A percentile compares a stretch with the other conserved stretches of the same genome.
These are phyloP conservation scores for Trididemnum nubilum DNA, from an alignment of 23 tunicate genomes.

Conservation along the genomic window DNA sequence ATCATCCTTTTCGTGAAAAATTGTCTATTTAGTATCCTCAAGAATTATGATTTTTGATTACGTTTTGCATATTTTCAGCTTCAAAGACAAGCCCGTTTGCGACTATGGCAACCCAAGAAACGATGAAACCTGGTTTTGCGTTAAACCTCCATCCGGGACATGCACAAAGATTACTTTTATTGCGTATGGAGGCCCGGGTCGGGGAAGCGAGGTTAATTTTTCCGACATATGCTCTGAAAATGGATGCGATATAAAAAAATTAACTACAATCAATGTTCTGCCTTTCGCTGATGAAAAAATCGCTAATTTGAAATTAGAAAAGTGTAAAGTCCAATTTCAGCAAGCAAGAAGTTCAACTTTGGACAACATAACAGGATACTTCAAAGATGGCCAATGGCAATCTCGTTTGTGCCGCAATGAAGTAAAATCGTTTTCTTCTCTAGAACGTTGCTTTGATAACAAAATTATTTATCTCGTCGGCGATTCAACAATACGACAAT, in stretches of 20 bases:
- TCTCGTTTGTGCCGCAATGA: neutral
- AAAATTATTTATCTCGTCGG: slow-evolving; percentile 62
- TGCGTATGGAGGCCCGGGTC: neutral
- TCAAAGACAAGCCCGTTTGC: neutral
- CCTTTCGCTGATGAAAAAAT: neutral
- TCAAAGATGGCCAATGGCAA: slow-evolving; percentile 8
- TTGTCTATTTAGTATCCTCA: too few relatives aligned
- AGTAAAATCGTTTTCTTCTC: neutral
- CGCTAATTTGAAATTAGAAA: neutral
- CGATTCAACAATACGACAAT: slow-evolving; percentile 68
- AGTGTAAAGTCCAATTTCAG: neutral
- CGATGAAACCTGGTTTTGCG: slow-evolving; percentile 51
- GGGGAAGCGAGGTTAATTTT: neutral
- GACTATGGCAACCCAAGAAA: slow-evolving; percentile 47
- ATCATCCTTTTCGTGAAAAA: too few relatives aligned
- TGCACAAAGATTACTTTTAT: slow-evolving; percentile 13
- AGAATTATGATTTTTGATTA: too few relatives aligned
- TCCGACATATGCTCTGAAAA: neutral
- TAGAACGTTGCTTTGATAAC: slow-evolving; percentile 14
- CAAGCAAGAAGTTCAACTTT: neutral
- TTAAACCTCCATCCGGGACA: slow-evolving; percentile 18
- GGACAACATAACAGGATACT: slow-evolving; percentile 15
- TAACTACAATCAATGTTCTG: neutral
- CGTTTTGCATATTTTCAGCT: slow-evolving; percentile 9
- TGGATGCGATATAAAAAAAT: neutral